phyloP scores from a whole-genome alignment of 53 echinoderm and acorn worm species.

The Patiria pectinifera region DNA sequence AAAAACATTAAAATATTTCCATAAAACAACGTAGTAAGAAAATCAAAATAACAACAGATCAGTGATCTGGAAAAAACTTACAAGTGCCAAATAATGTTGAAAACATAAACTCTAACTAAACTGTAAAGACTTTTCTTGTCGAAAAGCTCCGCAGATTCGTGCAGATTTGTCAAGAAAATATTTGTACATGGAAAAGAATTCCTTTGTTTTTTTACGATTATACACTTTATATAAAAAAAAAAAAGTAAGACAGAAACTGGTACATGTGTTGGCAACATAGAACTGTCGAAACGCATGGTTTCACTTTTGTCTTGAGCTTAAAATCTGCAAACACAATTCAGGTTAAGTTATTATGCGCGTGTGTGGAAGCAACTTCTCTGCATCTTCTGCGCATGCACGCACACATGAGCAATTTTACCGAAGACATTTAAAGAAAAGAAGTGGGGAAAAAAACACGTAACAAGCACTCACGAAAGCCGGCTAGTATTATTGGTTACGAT shows the following conservation, averaged over 20 bases:
- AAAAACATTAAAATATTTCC: not conserved
- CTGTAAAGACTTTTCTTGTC: not conserved
- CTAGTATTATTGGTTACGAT: too few relatives aligned
- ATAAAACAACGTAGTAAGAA: not conserved
- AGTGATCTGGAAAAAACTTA: not conserved
- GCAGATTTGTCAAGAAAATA: constrained; percentile 28
- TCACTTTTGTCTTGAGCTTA: not conserved
- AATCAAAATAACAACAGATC: not conserved
- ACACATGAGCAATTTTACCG: too few relatives aligned
- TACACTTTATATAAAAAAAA: not conserved
- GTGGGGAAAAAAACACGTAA: too few relatives aligned
- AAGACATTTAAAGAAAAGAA: too few relatives aligned
- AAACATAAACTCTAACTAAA: not conserved
- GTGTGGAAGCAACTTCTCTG: too few relatives aligned
- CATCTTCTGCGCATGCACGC: too few relatives aligned
- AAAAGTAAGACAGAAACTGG: too few relatives aligned
- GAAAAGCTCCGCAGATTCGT: constrained; percentile 3
- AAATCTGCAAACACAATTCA: too few relatives aligned
- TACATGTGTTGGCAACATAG: not conserved
- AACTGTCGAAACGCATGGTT: not conserved
- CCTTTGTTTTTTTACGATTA: not conserved
- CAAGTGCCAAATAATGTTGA: not conserved
- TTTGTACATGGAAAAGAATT: not conserved
- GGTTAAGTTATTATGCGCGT: too few relatives aligned
- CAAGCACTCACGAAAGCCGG: too few relatives aligned